Evolutionary conservation across 2,888 invertebrate genomes (phyloP).

Genomic region (Lasiommata megera): DNA sequence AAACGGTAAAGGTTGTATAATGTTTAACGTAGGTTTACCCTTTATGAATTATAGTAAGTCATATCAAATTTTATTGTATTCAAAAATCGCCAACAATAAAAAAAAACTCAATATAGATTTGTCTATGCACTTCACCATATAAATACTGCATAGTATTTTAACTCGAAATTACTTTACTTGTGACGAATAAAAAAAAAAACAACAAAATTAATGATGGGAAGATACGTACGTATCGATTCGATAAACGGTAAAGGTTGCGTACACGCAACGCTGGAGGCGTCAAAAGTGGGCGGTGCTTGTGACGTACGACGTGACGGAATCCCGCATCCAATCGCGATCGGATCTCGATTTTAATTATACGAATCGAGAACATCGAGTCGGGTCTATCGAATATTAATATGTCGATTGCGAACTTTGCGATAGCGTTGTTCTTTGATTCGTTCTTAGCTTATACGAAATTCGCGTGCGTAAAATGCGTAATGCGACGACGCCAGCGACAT

Average conservation of each 20-base stretch:
- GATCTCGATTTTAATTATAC: slow-evolving; percentile 79
- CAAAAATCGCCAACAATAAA: no score
- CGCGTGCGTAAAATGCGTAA: slow-evolving; percentile 68
- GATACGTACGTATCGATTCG: slow-evolving; percentile 26
- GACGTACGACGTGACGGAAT: slow-evolving; percentile 77
- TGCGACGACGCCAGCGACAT: slow-evolving; percentile 28
- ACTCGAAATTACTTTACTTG: no score
- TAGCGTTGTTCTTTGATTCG: slow-evolving; percentile 65
- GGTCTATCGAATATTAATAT: slow-evolving; percentile 78
- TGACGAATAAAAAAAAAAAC: no score
- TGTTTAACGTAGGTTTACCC: no score
- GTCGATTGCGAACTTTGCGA: slow-evolving; percentile 68
- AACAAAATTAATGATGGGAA: slow-evolving; percentile 29
- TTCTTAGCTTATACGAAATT: slow-evolving; percentile 61
- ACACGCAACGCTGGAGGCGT: slow-evolving; percentile 76
- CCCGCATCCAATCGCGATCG: slow-evolving; percentile 70
- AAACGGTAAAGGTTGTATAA: slow-evolving; percentile 48
- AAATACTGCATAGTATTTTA: no score
- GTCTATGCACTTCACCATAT: no score
- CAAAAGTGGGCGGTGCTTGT: slow-evolving; percentile 75
- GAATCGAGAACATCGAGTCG: slow-evolving; percentile 73
- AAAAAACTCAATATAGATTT: no score
- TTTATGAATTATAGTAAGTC: no score
- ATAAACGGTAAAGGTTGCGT: slow-evolving; percentile 53
- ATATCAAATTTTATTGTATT: no score